phyloP scores from a whole-genome alignment of 2,888 invertebrate genomes.

The Tenthredo mesomela region DNA sequence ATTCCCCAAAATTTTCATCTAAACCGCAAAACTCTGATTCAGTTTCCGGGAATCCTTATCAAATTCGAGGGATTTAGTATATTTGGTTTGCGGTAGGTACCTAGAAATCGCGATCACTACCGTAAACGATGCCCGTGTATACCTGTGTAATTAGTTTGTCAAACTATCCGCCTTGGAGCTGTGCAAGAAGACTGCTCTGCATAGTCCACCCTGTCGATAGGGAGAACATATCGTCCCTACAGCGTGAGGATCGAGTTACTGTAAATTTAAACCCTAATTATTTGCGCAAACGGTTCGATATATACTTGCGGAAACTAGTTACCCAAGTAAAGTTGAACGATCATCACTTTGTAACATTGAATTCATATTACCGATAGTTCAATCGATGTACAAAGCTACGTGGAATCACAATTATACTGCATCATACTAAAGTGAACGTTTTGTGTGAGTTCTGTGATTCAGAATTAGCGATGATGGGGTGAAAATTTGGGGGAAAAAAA shows the following conservation, averaged over 20 bases:
- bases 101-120: neutral
- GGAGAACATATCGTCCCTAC: neutral
- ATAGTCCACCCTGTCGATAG: neutral
- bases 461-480: neutral
- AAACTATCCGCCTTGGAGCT: constrained; percentile 14
- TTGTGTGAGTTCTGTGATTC: neutral
- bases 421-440: too few species aligned
- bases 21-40: constrained; percentile 11
- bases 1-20: neutral
- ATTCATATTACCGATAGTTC: neutral
- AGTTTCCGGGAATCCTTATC: neutral
- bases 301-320: neutral
- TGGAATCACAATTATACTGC: too few species aligned
- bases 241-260: constrained; percentile 4
- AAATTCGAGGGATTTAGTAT: neutral
- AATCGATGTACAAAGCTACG: too few species aligned
- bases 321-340: constrained; percentile 19
- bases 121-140: neutral
- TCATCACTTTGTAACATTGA: neutral
- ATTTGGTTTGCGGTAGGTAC: constrained; percentile 17
- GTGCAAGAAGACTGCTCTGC: neutral
- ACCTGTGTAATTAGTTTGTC: constrained; percentile 29
- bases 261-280: constrained; percentile 2
- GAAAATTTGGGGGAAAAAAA: neutral
- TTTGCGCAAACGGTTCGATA: neutral